A percentile compares a stretch with the other conserved stretches of the same genome.
Conservation (phyloP, 2,113 vertebrate genomes). For the Halcyon senegalensis region DNA sequence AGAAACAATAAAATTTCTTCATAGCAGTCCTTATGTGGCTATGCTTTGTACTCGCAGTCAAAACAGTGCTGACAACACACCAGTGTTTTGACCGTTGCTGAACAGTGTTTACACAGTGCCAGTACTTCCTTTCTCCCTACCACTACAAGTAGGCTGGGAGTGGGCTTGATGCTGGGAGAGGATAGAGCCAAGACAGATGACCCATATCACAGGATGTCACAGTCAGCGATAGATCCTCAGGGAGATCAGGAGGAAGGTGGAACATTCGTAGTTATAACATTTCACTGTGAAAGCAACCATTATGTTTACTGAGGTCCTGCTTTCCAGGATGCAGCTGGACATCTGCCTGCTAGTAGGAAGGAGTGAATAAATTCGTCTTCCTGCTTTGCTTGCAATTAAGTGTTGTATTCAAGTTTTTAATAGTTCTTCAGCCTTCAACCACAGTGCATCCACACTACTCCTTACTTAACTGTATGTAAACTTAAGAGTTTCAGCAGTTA, state of each 20-base stretch:
- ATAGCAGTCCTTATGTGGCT: not conserved
- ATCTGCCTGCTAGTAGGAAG: not conserved
- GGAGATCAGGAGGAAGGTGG: not conserved
- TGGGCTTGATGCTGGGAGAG: not conserved
- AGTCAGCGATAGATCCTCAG: not conserved
- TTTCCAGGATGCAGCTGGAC: not conserved
- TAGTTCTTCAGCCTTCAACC: not conserved
- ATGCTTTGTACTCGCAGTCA: not conserved
- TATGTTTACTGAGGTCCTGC: not conserved
- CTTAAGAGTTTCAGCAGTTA: not conserved
- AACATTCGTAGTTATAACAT: not conserved
- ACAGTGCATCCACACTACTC: not conserved
- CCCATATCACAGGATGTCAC: not conserved
- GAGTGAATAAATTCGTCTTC: not conserved
- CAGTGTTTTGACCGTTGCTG: not conserved
- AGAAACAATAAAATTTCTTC: not conserved
- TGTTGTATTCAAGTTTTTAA: not conserved
- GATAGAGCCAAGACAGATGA: not conserved
- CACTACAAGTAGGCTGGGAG: not conserved
- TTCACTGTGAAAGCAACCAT: not conserved
- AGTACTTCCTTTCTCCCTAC: not conserved
- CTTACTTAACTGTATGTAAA: not conserved
- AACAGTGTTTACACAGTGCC: not conserved
- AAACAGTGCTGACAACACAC: not conserved
- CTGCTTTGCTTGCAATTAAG: not conserved